Evolutionary conservation across 2,797 vertebrate species (phyloP), one percentile per base, ranked within the genome.

Genomic region (Chelonia mydas): DNA sequence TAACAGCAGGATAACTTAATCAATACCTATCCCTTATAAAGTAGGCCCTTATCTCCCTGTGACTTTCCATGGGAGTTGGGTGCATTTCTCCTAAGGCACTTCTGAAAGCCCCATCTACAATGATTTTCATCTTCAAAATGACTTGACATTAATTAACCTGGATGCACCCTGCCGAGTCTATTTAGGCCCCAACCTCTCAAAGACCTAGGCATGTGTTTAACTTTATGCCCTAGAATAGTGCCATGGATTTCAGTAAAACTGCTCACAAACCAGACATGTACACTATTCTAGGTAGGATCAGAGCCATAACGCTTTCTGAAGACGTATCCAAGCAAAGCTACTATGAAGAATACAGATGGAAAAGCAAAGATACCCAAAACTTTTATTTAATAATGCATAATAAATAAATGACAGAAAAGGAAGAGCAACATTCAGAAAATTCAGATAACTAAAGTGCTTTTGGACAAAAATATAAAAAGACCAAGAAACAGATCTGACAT

Each of bases 391-490:
- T 89, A 84, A 97, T 84, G 88, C 78, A 96, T 96, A 98, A 98
- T 98, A 98, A 98, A 98, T 98, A 97, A 97, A 90, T 55, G 50
- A 6, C 72, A 86, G 54, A 72, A 57, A 82, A 95, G 51, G 72
- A 95, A 96, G 86, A 96, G 91, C 76, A 97, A 98, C 97, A 98
- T 97, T 98, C 97, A 97, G 68, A 77, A 95, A 95, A 97, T 91
- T 84, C 92, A 97, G 94, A 81, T 91, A 96, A 95, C 97, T 98
- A 98, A 99, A 99, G 98, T 99, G 98, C 98, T 98, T 98, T 98
- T 95, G 98, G 97, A 98, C 94, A 98, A 94, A 98, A 98, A 98
- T 91, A 97, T 55, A 80, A 94, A 96, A 5, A 96, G 0, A 95
- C 82, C 79, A 85, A 95, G 88, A 94, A 95, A 96, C 54, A 91